A percentile compares a stretch with the other conserved stretches of the same genome.
phyloP scores from a whole-genome alignment of 92 coral and sea anemone genomes.

The Paragorgia papillata region DNA sequence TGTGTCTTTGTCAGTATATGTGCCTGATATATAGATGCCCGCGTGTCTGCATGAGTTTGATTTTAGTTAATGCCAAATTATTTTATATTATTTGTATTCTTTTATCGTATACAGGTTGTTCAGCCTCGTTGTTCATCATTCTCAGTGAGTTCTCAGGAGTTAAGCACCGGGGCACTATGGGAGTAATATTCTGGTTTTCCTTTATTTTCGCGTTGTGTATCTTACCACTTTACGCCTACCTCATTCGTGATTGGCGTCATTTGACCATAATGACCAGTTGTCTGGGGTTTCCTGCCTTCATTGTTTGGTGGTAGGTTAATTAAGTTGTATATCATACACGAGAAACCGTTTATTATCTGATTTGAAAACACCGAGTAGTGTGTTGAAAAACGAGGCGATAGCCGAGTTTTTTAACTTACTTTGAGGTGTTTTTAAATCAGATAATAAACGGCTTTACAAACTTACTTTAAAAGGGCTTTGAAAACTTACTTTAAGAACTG shows the following conservation, averaged over 20 bases:
- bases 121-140: constrained; percentile 59
- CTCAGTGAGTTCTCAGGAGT: constrained; percentile 66
- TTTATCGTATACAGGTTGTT: constrained; percentile 49
- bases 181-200: constrained; percentile 64
- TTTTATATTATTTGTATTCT: background rate
- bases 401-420: too few species aligned
- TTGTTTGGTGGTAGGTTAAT: constrained; percentile 67
- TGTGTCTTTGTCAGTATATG: too few species aligned
- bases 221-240: constrained; percentile 58
- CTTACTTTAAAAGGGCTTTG: background rate
- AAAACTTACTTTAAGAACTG: background rate
- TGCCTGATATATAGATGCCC: too few species aligned
- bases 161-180: constrained; percentile 66
- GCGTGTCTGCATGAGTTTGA: too few species aligned
- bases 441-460: too few species aligned
- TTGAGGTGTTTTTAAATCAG: too few species aligned
- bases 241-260: constrained; percentile 65
- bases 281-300: constrained; percentile 60
- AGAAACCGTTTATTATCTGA: too few species aligned
- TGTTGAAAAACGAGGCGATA: too few species aligned
- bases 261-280: constrained; percentile 53
- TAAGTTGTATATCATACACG: background rate
- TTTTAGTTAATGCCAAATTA: background rate
- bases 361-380: too few species aligned
- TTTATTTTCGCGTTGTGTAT: constrained; percentile 61